phyloP scores from a whole-genome alignment of 2,888 invertebrate species.

The Pandemis heparana region DNA sequence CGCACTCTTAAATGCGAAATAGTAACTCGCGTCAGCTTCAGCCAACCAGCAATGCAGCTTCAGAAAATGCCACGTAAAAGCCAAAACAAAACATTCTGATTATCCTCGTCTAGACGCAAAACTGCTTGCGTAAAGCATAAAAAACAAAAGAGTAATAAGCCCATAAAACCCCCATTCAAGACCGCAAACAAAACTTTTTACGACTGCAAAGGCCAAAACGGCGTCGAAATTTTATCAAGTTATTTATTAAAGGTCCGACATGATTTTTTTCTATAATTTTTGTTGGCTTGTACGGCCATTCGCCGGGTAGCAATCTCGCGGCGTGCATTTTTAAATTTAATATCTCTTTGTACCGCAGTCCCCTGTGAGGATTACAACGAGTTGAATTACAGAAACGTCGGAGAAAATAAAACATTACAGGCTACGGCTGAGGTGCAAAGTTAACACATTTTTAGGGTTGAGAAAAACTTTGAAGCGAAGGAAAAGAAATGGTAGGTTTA shows the following conservation, averaged over 20 bases:
- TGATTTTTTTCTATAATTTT: slow-evolving; percentile 24
- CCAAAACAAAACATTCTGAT: background rate
- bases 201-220: slow-evolving; percentile 6
- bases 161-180: slow-evolving; percentile 12
- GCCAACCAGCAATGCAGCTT: background rate
- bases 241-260: slow-evolving; percentile 10
- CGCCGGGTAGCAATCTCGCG: slow-evolving; percentile 54
- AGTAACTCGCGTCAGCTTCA: background rate
- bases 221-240: slow-evolving; percentile 6
- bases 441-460: slow-evolving; percentile 12
- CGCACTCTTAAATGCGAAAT: background rate
- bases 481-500: background rate
- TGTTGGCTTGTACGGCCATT: slow-evolving; percentile 27
- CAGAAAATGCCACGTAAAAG: background rate
- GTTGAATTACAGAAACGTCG: slow-evolving; percentile 67
- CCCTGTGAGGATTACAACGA: slow-evolving; percentile 62
- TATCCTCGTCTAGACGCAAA: background rate
- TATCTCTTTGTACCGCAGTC: slow-evolving; percentile 71
- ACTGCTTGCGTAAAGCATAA: slow-evolving; percentile 8
- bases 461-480: background rate
- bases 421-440: slow-evolving; percentile 16
- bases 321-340: slow-evolving; percentile 80
- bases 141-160: slow-evolving; percentile 13
- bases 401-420: slow-evolving; percentile 61
- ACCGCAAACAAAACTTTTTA: slow-evolving; percentile 22